Base-by-base conservation (phyloP, 2,113 vertebrate species). In the Petromus typicus region DNA sequence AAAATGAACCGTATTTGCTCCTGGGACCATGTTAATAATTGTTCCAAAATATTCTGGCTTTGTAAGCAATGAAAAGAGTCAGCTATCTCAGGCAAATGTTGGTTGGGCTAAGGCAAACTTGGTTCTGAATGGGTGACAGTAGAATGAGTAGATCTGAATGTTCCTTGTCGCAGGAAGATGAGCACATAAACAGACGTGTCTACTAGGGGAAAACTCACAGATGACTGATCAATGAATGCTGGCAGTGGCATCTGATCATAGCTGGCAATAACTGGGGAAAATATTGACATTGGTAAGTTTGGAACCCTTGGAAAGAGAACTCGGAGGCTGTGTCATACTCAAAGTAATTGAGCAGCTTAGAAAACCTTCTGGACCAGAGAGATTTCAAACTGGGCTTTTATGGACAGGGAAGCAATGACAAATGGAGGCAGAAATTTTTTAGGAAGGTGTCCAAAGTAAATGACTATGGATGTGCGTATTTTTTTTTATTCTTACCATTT, bases 21-120 rank as follows among this genome's bases (percentile, higher is more conserved):
- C 89, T 84, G 71, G 43, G 27, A 59, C 81, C 54, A 25, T 0
- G 18, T 63, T 59, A 57, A 80, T 54, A 25, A 45, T 40, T 76
- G 34, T 85, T 87, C 67, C 80, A 67, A 93, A 92, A 76, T 34
- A 84, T n/a, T 67, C 69, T 59, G 67, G 95, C 59, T 45, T 17
- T 64, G 66, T 89, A 69, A 80, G 61, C 63, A 59, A 67, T 86
- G 79, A 89, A n/a, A 34, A 73, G 64, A 86, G 93, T 63, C 73
- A 56, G 78, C 73, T 63, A 40, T 94, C 79, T 64, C 25, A 92
- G 75, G 57, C 78, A 67, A 63, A 89, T 71, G 61, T 96, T 96
- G 95, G 89, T 95, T 96, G 85, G 96, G 88, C 75, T 59, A 79
- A 85, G 90, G 80, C 92, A 91, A 92, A 93, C 91, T 92, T 91